These are phyloP conservation scores for Bombus waltoni DNA, from an alignment of 1,140 invertebrate genomes.

Conservation along the genomic window DNA sequence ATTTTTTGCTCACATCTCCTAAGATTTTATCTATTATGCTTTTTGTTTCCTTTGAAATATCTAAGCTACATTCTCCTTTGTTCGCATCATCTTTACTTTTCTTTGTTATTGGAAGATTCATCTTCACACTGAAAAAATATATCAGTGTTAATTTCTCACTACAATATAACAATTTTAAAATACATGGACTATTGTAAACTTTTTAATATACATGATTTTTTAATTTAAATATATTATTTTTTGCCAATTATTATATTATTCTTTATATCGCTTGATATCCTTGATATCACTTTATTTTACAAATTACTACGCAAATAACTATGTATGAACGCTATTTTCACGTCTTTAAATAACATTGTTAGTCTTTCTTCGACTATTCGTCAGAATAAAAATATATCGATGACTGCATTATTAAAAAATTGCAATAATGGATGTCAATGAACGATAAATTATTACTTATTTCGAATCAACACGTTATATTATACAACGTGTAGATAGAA, in stretches of 20 bases:
- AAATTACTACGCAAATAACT: neutral
- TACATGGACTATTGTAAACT: neutral
- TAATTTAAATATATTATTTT: neutral
- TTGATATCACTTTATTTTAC: neutral
- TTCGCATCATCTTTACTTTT: slow-evolving; percentile 77
- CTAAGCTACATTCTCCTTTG: slow-evolving; percentile 78
- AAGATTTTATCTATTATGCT: slow-evolving; percentile 88
- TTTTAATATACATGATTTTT: neutral
- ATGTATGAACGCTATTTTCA: neutral
- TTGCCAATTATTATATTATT: neutral
- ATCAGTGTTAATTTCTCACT: neutral
- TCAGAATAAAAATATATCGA: slow-evolving; percentile 57
- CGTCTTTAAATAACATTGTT: slow-evolving; percentile 31
- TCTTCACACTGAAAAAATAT: slow-evolving; percentile 68
- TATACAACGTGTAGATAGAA: neutral
- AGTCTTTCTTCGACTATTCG: slow-evolving; percentile 25
- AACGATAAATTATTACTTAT: neutral
- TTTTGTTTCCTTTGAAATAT: slow-evolving; percentile 86
- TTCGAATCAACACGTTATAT: neutral
- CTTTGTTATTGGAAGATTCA: slow-evolving; percentile 74
- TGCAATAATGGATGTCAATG: neutral
- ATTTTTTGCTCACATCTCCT: slow-evolving; percentile 90
- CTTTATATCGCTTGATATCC: neutral
- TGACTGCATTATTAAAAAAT: slow-evolving; percentile 46
- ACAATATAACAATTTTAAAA: neutral